Percentiles rank a stretch among this genome's conserved stretches.
Conservation (phyloP, 2,113 vertebrate species). For the Cavia porcellus region DNA sequence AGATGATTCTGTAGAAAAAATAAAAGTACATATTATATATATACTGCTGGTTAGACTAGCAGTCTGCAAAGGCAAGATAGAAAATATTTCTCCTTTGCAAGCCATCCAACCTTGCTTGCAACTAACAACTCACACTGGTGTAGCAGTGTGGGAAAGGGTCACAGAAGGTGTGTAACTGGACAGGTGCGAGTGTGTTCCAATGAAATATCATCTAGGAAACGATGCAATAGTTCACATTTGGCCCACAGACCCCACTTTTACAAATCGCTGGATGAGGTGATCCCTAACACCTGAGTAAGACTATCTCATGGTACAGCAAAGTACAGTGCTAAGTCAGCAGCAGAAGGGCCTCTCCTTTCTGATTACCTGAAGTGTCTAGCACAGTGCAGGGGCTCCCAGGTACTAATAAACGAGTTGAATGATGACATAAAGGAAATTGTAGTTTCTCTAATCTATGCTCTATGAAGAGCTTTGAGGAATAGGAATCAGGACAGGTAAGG, state of each 20-base stretch:
- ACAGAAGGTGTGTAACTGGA: not conserved
- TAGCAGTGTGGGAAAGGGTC: not conserved
- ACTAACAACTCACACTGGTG: not conserved
- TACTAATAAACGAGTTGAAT: not conserved
- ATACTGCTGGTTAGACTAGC: not conserved
- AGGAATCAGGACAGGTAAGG: not conserved
- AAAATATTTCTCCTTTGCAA: not conserved
- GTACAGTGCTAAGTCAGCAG: not conserved
- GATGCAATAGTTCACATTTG: not conserved
- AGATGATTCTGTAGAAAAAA: not conserved
- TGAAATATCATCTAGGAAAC: constrained; percentile 16
- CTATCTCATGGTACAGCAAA: not conserved
- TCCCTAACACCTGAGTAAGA: not conserved
- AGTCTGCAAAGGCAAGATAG: not conserved
- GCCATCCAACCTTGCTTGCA: not conserved
- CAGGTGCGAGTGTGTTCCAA: not conserved
- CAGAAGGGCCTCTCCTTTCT: not conserved
- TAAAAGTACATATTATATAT: not conserved
- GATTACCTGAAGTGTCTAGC: not conserved
- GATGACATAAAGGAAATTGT: not conserved
- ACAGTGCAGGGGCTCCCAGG: not conserved
- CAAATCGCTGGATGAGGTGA: not conserved
- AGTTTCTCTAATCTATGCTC: not conserved
- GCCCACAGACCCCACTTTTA: not conserved
- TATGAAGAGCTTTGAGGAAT: not conserved